These are phyloP conservation scores for Fukomys damarensis DNA, from an alignment of 2,113 vertebrate species.

Conservation along the genomic window DNA sequence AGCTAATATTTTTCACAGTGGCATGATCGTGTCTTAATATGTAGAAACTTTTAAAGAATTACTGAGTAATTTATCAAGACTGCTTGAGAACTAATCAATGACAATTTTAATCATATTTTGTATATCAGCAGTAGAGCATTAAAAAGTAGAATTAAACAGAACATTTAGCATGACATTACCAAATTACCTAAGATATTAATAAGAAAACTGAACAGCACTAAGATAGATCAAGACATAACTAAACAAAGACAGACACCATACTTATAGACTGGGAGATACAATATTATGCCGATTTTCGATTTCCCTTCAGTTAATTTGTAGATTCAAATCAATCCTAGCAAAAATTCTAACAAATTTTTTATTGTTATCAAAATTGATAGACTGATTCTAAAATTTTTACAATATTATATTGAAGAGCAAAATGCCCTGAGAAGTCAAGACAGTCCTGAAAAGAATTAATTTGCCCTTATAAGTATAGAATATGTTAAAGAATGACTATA, in stretches of 20 bases:
- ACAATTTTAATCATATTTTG: not conserved
- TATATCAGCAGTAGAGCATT: not conserved
- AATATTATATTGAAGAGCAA: not conserved
- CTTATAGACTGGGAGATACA: not conserved
- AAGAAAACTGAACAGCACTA: not conserved
- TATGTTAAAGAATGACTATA: not conserved
- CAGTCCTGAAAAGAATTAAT: not conserved
- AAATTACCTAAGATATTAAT: not conserved
- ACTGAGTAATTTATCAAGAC: not conserved
- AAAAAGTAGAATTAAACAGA: constrained; percentile 23
- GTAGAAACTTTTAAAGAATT: not conserved
- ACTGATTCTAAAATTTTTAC: not conserved
- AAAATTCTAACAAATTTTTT: not conserved
- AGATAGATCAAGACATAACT: not conserved
- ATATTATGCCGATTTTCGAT: not conserved
- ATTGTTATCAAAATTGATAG: not conserved
- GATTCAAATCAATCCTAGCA: not conserved
- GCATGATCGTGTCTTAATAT: not conserved
- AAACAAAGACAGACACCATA: not conserved
- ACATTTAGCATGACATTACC: not conserved
- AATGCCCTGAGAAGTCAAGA: not conserved
- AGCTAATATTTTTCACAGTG: not conserved
- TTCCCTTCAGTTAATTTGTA: not conserved
- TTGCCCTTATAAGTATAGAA: not conserved
- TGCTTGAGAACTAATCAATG: not conserved